Evolutionary conservation across 2,888 invertebrate species (phyloP).

Genomic region (Laothoe populi): DNA sequence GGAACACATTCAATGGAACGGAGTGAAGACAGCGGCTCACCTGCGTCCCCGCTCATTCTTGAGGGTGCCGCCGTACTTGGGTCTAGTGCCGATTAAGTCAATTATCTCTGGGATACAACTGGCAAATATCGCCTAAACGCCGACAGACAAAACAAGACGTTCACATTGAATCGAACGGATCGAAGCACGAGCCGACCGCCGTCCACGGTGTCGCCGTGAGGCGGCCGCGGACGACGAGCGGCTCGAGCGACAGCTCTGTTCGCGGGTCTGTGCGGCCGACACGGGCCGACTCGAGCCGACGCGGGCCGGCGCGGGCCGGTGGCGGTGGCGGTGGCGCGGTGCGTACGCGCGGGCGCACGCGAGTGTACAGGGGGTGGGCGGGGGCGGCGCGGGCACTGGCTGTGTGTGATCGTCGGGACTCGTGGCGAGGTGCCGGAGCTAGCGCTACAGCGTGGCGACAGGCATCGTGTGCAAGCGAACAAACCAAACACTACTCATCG

Average conservation of each 20-base stretch:
- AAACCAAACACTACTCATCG: constrained; percentile 85
- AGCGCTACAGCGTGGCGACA: constrained; percentile 86
- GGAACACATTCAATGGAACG: constrained; percentile 86
- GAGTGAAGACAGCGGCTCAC: constrained; percentile 91
- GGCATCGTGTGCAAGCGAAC: constrained; percentile 86
- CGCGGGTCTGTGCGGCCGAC: constrained; percentile 35
- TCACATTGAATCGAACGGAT: constrained; percentile 78
- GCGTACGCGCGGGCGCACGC: constrained; percentile 46
- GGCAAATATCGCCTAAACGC: constrained; percentile 99
- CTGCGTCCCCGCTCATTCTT: constrained; percentile 99
- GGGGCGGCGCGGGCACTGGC: constrained; percentile 76
- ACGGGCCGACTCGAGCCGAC: constrained; percentile 41
- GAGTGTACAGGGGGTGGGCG: constrained; percentile 40
- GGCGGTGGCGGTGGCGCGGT: constrained; percentile 52
- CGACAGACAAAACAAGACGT: constrained; percentile 87
- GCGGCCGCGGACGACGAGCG: constrained; percentile 38
- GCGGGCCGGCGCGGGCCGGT: constrained; percentile 35
- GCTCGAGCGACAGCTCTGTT: constrained; percentile 54
- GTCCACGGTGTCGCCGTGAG: constrained; percentile 43
- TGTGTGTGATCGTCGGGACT: constrained; percentile 84
- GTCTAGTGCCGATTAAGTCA: constrained; percentile 99
- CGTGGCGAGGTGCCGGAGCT: constrained; percentile 83
- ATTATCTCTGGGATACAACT: constrained; percentile 99
- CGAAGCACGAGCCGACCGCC: constrained; percentile 57
- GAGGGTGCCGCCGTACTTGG: constrained; percentile 99